A percentile compares a stretch with the other conserved stretches of the same genome.
These are phyloP conservation scores for Nudaria mundana DNA, from an alignment of 2,888 invertebrate species.

Conservation along the genomic window DNA sequence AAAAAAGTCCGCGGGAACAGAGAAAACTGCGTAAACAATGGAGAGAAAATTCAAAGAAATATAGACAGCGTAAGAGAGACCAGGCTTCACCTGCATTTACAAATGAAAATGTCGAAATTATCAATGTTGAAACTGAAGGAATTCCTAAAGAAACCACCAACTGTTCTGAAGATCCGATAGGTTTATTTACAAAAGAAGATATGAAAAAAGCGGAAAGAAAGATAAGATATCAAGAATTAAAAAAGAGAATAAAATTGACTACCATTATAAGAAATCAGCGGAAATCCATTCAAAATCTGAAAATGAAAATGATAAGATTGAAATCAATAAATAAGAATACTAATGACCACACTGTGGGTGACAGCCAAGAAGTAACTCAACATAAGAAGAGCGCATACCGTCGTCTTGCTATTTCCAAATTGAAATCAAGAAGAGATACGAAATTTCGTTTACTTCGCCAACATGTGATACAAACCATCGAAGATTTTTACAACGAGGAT, in stretches of 20 bases:
- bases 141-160: neutral
- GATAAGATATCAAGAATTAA: conserved; percentile 2
- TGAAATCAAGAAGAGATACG: neutral
- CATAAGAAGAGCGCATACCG: neutral
- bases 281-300: neutral
- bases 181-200: neutral
- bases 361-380: neutral
- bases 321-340: neutral
- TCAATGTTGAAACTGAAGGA: neutral
- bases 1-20: conserved; percentile 1
- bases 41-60: conserved; percentile 5
- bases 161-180: neutral
- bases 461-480: conserved; percentile 1
- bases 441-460: conserved; percentile 1
- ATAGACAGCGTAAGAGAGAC: neutral
- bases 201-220: neutral
- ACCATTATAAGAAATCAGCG: neutral
- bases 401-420: neutral
- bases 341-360: neutral
- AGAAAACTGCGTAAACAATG: neutral
- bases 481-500: conserved; percentile 9
- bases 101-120: neutral
- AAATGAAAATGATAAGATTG: conserved; percentile 2
- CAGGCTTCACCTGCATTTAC: neutral
- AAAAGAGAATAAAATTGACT: conserved; percentile 2